phyloP scores from a whole-genome alignment of 2,797 vertebrate species.

The Sebastes kiyomatsui region DNA sequence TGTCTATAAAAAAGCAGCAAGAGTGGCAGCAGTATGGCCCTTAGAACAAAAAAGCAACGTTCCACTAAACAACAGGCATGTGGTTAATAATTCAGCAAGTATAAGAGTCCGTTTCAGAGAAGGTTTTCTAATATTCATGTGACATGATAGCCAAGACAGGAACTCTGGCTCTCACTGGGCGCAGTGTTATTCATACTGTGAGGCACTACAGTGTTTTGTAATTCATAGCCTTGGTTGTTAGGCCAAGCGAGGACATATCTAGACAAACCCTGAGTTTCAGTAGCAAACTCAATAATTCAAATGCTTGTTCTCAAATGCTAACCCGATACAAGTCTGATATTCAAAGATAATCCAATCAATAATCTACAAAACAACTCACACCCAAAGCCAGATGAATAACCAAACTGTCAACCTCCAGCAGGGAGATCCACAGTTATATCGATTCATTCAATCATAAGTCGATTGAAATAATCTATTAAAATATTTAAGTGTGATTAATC shows the following conservation, averaged over 20 bases:
- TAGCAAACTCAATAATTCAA: conserved; percentile 38
- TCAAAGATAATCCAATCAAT: neutral
- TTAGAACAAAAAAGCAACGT: conserved; percentile 46
- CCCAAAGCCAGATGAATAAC: neutral
- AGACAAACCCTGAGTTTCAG: conserved; percentile 31
- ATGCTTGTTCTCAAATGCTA: conserved; percentile 3
- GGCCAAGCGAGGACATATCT: conserved; percentile 46
- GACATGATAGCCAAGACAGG: conserved; percentile 76
- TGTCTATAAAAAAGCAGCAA: conserved; percentile 34
- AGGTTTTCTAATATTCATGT: conserved; percentile 78
- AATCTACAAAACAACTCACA: neutral
- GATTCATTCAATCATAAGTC: neutral
- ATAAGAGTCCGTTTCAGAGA: conserved; percentile 71
- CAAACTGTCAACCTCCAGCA: neutral
- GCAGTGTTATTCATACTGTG: conserved; percentile 68
- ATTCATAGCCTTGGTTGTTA: conserved; percentile 66
- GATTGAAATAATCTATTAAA: accelerated
- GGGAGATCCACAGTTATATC: neutral
- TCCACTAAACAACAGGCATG: conserved; percentile 61
- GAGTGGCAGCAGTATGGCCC: conserved; percentile 26
- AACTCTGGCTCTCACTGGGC: conserved; percentile 65
- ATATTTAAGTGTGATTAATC: too few relatives aligned
- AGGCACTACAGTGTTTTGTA: conserved; percentile 59
- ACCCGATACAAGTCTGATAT: conserved; percentile 6
- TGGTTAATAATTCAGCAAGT: conserved; percentile 74